phyloP scores from a whole-genome alignment of 2,888 invertebrate genomes.

The Priocnemis perturbator region DNA sequence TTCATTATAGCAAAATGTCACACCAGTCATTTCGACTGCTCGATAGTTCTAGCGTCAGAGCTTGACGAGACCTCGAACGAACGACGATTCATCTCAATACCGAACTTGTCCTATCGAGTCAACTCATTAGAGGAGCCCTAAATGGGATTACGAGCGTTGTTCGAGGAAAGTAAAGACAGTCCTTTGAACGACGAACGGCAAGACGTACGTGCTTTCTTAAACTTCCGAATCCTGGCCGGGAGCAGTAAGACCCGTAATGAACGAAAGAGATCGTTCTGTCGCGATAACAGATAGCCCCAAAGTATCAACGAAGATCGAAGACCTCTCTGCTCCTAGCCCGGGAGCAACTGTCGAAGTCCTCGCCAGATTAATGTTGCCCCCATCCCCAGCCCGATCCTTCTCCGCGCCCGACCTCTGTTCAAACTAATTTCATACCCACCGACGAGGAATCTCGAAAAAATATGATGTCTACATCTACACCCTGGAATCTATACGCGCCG shows the following conservation, averaged over 20 bases:
- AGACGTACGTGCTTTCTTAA: constrained; percentile 14
- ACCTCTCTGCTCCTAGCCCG: constrained; percentile 38
- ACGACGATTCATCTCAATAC: no score
- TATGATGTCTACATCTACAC: constrained; percentile 41
- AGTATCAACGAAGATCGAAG: constrained; percentile 53
- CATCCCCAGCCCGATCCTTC: constrained; percentile 18
- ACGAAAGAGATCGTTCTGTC: constrained; percentile 45
- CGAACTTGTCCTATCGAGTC: no score
- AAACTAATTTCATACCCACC: constrained; percentile 54
- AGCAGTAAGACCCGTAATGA: constrained; percentile 36
- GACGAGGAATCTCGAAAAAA: constrained; percentile 35
- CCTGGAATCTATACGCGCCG: constrained; percentile 10
- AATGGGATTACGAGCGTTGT: background rate
- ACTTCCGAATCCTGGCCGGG: constrained; percentile 22
- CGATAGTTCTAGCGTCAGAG: no score
- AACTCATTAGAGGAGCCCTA: no score
- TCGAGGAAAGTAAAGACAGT: constrained; percentile 11
- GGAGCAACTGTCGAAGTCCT: constrained; percentile 54
- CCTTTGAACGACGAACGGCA: constrained; percentile 25
- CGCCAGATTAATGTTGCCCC: constrained; percentile 49
- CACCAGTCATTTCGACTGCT: no score
- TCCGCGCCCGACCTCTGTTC: background rate
- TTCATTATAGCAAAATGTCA: no score
- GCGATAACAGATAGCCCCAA: constrained; percentile 41
- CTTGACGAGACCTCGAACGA: no score